A percentile compares a stretch with the other conserved stretches of the same genome.
phyloP scores from a whole-genome alignment of 2,113 vertebrate genomes.

The Odontesthes bonariensis region DNA sequence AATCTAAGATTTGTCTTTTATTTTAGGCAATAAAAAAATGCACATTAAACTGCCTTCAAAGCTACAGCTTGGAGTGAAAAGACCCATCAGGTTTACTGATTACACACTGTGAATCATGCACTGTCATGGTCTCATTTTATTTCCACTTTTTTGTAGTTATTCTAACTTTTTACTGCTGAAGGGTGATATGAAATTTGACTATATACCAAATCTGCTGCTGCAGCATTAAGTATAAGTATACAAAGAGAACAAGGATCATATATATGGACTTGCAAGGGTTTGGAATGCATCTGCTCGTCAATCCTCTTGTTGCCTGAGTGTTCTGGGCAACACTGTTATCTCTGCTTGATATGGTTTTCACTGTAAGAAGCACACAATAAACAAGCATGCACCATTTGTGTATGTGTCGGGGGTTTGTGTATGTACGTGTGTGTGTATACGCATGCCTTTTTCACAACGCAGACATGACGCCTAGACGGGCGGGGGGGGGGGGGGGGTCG shows the following conservation, averaged over 20 bases:
- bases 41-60: conserved; percentile 29
- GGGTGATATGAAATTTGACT: not conserved
- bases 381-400: conserved; percentile 31
- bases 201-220: not conserved
- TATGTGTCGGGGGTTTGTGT: not conserved
- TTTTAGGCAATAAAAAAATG: conserved; percentile 52
- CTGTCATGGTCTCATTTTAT: conserved; percentile 24
- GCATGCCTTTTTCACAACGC: conserved; percentile 36
- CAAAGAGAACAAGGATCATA: conserved; percentile 10
- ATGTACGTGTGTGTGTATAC: conserved; percentile 18
- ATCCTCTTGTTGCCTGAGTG: conserved; percentile 29
- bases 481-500: conserved; percentile 73
- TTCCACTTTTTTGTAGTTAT: not conserved
- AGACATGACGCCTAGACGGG: conserved; percentile 46
- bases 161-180: not conserved
- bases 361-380: conserved; percentile 88
- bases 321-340: conserved; percentile 74
- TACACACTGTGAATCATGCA: conserved; percentile 63
- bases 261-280: conserved; percentile 15
- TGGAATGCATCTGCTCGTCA: conserved; percentile 38
- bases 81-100: conserved; percentile 70
- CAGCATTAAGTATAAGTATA: not conserved
- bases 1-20: conserved; percentile 38
- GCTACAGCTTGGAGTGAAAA: conserved; percentile 53
- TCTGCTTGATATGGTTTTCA: conserved; percentile 79